Evolutionary conservation across 2,113 vertebrate species (phyloP).

Genomic region (Heteronetta atricapilla): DNA sequence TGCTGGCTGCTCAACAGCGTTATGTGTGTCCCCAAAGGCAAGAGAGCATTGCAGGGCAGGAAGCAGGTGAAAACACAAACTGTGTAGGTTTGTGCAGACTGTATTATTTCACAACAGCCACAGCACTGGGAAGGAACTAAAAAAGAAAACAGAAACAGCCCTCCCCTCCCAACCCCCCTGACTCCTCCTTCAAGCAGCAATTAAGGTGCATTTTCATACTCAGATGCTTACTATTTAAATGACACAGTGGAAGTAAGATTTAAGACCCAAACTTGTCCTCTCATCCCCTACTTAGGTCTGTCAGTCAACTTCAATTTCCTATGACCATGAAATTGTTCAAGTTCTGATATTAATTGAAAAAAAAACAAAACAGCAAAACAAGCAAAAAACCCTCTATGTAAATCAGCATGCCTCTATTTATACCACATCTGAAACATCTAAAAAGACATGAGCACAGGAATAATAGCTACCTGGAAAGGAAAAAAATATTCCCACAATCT

Average conservation of each 20-base stretch:
- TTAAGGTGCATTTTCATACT: not conserved
- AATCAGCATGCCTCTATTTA: not conserved
- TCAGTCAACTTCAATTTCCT: not conserved
- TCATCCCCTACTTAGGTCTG: not conserved
- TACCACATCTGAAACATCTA: not conserved
- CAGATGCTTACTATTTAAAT: not conserved
- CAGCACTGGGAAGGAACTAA: not conserved
- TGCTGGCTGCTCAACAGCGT: not conserved
- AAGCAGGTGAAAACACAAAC: rapidly evolving
- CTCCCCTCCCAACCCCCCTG: not conserved
- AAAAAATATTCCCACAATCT: not conserved
- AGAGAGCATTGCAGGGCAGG: rapidly evolving
- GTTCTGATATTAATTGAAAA: not conserved
- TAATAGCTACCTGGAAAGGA: not conserved
- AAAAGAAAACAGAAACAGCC: not conserved
- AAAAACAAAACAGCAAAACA: not conserved
- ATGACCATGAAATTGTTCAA: not conserved
- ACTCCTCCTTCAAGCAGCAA: not conserved
- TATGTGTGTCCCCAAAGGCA: not conserved
- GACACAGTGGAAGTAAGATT: not conserved
- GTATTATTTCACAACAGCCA: not conserved
- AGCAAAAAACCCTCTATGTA: not conserved
- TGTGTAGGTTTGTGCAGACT: not conserved
- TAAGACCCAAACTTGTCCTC: not conserved
- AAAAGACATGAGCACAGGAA: not conserved